Conservation (phyloP, 2,113 vertebrate species). For the Todiramphus saurophagus region DNA sequence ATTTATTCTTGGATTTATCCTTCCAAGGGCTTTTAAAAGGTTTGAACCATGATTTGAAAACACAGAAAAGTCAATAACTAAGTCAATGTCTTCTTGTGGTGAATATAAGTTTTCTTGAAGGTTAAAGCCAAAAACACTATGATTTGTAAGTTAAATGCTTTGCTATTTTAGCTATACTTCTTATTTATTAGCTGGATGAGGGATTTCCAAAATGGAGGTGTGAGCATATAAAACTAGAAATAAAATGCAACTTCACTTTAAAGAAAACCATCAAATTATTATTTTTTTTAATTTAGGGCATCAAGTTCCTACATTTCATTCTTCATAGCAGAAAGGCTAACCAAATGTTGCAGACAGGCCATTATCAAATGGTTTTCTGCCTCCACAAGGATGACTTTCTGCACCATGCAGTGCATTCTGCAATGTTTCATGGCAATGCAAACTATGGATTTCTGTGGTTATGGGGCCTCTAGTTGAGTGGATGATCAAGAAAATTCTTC, state of each 20-base stretch:
- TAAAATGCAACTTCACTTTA: background rate
- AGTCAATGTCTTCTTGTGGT: slow-evolving; percentile 18
- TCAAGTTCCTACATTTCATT: background rate
- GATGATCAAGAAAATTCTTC: background rate
- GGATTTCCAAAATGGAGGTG: slow-evolving; percentile 25
- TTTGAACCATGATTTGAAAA: slow-evolving; percentile 29
- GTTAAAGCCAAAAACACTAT: slow-evolving; percentile 31
- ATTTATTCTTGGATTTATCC: slow-evolving; percentile 33
- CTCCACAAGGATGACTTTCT: background rate
- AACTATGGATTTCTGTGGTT: background rate
- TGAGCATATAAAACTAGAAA: slow-evolving; percentile 25
- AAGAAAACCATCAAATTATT: background rate
- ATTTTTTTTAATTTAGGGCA: background rate
- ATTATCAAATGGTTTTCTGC: background rate
- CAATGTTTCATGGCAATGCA: background rate
- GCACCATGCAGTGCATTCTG: background rate
- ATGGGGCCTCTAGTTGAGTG: background rate
- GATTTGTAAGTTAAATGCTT: slow-evolving; percentile 41
- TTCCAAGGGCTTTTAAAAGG: slow-evolving; percentile 29
- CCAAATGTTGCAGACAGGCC: background rate
- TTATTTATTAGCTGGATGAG: background rate
- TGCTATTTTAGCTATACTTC: slow-evolving; percentile 26
- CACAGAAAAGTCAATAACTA: slow-evolving; percentile 30
- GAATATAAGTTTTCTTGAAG: slow-evolving; percentile 42
- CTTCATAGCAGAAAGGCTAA: background rate